Conservation (phyloP, 1,140 invertebrate genomes). For the Eriocheir sinensis region DNA sequence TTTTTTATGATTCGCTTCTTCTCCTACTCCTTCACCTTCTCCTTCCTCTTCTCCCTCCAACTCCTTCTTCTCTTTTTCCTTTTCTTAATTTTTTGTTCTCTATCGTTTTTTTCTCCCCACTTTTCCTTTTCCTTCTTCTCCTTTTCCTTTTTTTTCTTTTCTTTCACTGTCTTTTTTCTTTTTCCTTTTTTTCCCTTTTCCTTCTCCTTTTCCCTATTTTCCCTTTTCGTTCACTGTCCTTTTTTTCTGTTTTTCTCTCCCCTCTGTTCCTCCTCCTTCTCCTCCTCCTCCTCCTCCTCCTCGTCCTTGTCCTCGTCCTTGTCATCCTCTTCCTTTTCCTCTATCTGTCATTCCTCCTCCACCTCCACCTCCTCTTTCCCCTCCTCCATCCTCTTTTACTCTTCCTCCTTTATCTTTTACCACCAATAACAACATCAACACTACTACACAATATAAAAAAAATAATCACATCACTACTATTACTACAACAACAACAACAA, state of each 20-base stretch:
- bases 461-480: too few species aligned
- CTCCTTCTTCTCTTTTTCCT: not conserved
- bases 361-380: not conserved
- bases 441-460: too few species aligned
- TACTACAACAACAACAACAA: too few species aligned
- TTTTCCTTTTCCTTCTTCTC: not conserved
- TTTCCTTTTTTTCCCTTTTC: not conserved
- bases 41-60: constrained; percentile 23
- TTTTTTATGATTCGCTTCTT: not conserved
- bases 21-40: not conserved
- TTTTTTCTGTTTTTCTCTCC: not conserved
- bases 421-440: too few species aligned
- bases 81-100: not conserved
- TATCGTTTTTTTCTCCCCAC: not conserved
- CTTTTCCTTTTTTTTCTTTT: not conserved
- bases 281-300: not conserved
- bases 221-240: not conserved
- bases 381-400: not conserved
- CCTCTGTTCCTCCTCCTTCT: not conserved
- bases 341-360: not conserved
- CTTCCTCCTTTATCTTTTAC: not conserved
- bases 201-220: not conserved
- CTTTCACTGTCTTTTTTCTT: not conserved
- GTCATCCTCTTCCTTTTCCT: too few species aligned
- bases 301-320: not conserved